Percentiles rank a stretch among this genome's conserved stretches.
phyloP scores from a whole-genome alignment of 2,113 vertebrate species.

The Microtus ochrogaster region DNA sequence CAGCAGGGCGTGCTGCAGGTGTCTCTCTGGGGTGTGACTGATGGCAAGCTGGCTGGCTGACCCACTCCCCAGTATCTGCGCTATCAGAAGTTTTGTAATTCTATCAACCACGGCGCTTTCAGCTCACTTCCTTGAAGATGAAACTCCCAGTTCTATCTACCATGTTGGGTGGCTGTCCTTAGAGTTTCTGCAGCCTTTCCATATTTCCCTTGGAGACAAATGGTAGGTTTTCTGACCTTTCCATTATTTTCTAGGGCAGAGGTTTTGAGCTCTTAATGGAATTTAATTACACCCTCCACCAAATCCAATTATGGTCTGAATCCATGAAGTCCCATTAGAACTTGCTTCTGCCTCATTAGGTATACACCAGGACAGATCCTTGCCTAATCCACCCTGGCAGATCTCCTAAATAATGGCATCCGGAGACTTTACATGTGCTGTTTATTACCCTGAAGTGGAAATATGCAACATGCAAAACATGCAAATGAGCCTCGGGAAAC shows the following conservation, averaged over 20 bases:
- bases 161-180: not conserved
- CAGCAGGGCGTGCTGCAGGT: not conserved
- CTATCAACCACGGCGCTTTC: not conserved
- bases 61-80: not conserved
- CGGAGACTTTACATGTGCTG: not conserved
- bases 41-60: not conserved
- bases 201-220: slow-evolving; percentile 20
- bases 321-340: slow-evolving; percentile 73
- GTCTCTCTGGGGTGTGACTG: not conserved
- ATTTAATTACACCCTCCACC: slow-evolving; percentile 74
- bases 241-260: slow-evolving; percentile 62
- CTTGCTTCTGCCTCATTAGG: slow-evolving; percentile 71
- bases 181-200: not conserved
- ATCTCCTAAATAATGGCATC: slow-evolving; percentile 45
- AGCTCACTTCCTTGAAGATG: not conserved
- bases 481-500: not conserved
- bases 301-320: slow-evolving; percentile 73
- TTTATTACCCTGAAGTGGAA: not conserved
- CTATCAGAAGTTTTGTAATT: not conserved
- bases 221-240: slow-evolving; percentile 47
- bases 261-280: slow-evolving; percentile 58
- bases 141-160: not conserved
- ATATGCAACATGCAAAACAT: slow-evolving; percentile 24
- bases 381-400: slow-evolving; percentile 48
- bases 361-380: not conserved